Conservation (phyloP, 2,113 vertebrate species). For the Raja brachyura region DNA sequence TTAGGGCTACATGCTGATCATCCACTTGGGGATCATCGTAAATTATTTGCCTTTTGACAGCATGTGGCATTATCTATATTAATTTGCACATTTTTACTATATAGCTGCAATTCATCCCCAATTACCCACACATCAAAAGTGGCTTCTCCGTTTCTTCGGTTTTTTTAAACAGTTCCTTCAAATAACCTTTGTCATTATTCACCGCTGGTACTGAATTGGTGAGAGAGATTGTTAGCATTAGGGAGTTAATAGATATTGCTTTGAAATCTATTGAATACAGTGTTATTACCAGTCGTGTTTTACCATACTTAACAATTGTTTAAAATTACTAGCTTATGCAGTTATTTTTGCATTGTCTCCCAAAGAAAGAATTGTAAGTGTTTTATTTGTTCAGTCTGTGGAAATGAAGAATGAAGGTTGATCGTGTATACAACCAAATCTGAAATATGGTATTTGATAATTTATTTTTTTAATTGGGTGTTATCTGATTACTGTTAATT, state of each 20-base stretch:
- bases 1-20: neutral
- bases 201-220: neutral
- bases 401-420: neutral
- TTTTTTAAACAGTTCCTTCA: neutral
- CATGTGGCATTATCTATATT: neutral
- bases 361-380: neutral
- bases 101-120: neutral
- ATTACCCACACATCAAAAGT: neutral
- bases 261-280: neutral
- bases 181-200: neutral
- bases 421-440: neutral
- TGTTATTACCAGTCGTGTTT: neutral
- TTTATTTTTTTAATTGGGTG: no score
- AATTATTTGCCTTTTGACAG: neutral
- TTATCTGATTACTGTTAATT: no score
- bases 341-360: neutral
- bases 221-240: neutral
- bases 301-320: neutral
- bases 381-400: neutral
- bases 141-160: neutral
- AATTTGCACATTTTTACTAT: neutral
- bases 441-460: neutral
- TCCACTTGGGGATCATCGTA: neutral
- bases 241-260: neutral
- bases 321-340: neutral